Evolutionary conservation across 1,140 invertebrate genomes (phyloP), one percentile per base, ranked within the genome.

Genomic region (Heliothis virescens): DNA sequence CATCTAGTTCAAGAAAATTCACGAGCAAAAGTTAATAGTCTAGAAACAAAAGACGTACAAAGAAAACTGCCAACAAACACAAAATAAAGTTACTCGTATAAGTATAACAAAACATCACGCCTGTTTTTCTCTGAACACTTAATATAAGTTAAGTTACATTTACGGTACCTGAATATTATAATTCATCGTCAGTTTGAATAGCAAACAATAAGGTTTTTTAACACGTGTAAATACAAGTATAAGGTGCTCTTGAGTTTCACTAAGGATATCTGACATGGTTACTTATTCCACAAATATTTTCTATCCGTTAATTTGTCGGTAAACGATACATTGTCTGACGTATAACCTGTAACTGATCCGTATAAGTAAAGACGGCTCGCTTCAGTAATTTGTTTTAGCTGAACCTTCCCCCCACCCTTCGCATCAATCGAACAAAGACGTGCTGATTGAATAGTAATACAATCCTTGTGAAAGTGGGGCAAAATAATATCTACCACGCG

Each of bases 391-490:
- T 86, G 82, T 83, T 87, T 84, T 81, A 82, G 77, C 73, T 60
- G 69, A 82, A 75, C 79, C 83, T 1, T 26, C 21, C 21, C 21
- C 80, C 71, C 80, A 85, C 82, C 82, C 62, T 84, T 84, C 73
- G 76, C 87, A 86, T 88, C 85, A 86, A 85, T 88, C 86, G 86
- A 87, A 89, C 88, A 89, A 88, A 90, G 90, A 87, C 81, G 65
- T 81, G 80, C 85, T 90, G 88, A 91, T 91, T 89, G 89, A 86
- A 89, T 87, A 85, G 90, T 89, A 89, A 91, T 82, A 86, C 83
- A 90, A 91, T 89, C 86, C 87, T 65, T 65, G 69, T 79, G 77
- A 81, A 86, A 87, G 80, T 75, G 73, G 81, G 12, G 21, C n/a
- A 16, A 60, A 53, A 77, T 41, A 41, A 41, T 41, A 65, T 62